phyloP scores from a whole-genome alignment of 2,888 invertebrate species.

The Apamea monoglypha region DNA sequence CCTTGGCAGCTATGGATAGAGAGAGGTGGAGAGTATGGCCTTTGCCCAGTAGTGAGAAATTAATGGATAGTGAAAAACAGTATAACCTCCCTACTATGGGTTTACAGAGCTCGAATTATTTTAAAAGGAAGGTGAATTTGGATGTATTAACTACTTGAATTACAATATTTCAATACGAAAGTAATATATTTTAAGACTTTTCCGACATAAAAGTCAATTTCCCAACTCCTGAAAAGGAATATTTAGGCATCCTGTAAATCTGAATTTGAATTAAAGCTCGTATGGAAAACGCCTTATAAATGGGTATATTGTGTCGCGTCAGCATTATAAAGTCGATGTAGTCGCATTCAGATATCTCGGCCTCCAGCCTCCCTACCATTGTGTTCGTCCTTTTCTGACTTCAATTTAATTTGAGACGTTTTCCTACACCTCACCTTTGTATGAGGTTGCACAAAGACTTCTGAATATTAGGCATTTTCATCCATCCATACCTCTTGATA shows the following conservation, averaged over 20 bases:
- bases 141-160: not conserved
- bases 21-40: not conserved
- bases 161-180: conserved; percentile 3
- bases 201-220: conserved; percentile 17
- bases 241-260: conserved; percentile 75
- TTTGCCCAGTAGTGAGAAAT: not conserved
- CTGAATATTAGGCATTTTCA: conserved; percentile 65
- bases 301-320: conserved; percentile 76
- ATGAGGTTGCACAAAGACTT: conserved; percentile 66
- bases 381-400: conserved; percentile 81
- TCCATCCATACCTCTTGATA: conserved; percentile 45
- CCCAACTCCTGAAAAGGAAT: conserved; percentile 67
- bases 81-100: too few species aligned
- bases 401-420: conserved; percentile 84
- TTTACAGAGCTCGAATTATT: not conserved
- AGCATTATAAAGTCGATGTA: conserved; percentile 80
- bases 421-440: conserved; percentile 75
- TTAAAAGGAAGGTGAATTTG: not conserved
- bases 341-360: conserved; percentile 78
- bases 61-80: not conserved
- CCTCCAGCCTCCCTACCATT: conserved; percentile 75
- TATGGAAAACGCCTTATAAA: conserved; percentile 78
- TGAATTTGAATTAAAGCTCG: conserved; percentile 79
- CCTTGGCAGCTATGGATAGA: not conserved
- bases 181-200: conserved; percentile 6